Evolutionary conservation across 2,113 vertebrate genomes (phyloP).

Genomic region (Elephas maximus): DNA sequence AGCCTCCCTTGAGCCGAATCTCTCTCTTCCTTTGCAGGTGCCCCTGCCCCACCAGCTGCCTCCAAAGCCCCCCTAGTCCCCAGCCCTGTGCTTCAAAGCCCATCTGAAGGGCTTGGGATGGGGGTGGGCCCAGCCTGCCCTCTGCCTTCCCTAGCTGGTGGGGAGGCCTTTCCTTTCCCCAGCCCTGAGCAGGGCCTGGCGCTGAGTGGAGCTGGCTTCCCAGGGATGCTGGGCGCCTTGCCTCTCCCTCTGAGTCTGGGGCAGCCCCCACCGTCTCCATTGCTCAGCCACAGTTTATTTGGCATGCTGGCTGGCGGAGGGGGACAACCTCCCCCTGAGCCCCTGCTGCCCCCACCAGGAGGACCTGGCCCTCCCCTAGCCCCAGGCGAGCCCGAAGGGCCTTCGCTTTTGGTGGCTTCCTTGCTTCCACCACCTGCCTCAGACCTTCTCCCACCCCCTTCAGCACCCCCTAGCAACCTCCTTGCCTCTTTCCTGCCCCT

Average conservation of each 20-base stretch:
- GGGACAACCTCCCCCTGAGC: conserved; percentile 82
- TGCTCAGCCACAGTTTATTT: conserved; percentile 86
- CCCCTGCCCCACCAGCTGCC: conserved; percentile 80
- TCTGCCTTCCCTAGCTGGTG: conserved; percentile 81
- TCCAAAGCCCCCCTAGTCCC: conserved; percentile 82
- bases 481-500: conserved; percentile 91
- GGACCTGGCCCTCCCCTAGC: conserved; percentile 83
- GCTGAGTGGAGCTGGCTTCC: conserved; percentile 88
- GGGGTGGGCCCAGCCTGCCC: conserved; percentile 75
- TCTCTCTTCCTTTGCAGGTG: conserved; percentile 81
- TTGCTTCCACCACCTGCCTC: conserved; percentile 89
- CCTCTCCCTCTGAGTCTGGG: conserved; percentile 89
- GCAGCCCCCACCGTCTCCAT: conserved; percentile 86
- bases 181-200: conserved; percentile 92
- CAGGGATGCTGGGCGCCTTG: conserved; percentile 90
- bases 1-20: conserved; percentile 41
- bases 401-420: conserved; percentile 89
- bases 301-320: conserved; percentile 84
- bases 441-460: conserved; percentile 90
- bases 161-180: conserved; percentile 92
- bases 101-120: conserved; percentile 80
- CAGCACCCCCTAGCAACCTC: conserved; percentile 88
- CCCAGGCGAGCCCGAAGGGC: conserved; percentile 87
- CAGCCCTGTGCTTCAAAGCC: conserved; percentile 84
- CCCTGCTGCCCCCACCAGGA: conserved; percentile 79